Conservation (phyloP, 2,888 invertebrate species). For the Cataglyphis cursor region DNA sequence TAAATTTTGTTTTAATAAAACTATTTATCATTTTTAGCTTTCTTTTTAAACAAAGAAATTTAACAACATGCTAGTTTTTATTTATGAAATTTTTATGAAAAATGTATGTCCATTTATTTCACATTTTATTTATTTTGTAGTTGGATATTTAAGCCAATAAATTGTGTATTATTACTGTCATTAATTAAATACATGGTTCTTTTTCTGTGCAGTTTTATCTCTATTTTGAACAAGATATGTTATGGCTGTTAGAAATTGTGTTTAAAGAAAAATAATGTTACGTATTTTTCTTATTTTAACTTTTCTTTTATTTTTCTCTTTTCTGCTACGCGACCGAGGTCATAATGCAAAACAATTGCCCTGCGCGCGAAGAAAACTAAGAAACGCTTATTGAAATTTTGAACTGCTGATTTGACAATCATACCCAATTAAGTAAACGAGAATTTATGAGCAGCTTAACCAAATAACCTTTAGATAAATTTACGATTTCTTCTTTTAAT, state of each 20-base stretch:
- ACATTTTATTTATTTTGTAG: too few species aligned
- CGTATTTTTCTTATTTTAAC: constrained; percentile 31
- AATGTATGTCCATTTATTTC: not conserved
- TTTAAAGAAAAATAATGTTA: constrained; percentile 8
- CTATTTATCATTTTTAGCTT: not conserved
- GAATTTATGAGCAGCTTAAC: not conserved
- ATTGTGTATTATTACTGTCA: constrained; percentile 1
- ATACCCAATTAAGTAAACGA: not conserved
- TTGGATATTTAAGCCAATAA: not conserved
- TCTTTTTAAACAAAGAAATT: not conserved
- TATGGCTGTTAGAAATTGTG: constrained; percentile 6
- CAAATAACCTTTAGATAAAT: not conserved
- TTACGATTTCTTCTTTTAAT: too few species aligned
- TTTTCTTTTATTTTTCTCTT: not conserved
- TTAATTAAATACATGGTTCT: not conserved
- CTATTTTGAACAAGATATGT: not conserved
- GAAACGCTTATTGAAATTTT: not conserved
- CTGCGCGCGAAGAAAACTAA: not conserved
- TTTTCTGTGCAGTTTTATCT: not conserved
- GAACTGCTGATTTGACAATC: not conserved
- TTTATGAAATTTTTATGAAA: constrained; percentile 5
- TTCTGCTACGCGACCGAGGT: not conserved
- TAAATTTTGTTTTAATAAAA: not conserved
- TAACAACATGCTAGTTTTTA: not conserved
- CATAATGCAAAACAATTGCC: constrained; percentile 18